phyloP scores from a whole-genome alignment of 2,797 vertebrate genomes.

The Rousettus madagascariensis region DNA sequence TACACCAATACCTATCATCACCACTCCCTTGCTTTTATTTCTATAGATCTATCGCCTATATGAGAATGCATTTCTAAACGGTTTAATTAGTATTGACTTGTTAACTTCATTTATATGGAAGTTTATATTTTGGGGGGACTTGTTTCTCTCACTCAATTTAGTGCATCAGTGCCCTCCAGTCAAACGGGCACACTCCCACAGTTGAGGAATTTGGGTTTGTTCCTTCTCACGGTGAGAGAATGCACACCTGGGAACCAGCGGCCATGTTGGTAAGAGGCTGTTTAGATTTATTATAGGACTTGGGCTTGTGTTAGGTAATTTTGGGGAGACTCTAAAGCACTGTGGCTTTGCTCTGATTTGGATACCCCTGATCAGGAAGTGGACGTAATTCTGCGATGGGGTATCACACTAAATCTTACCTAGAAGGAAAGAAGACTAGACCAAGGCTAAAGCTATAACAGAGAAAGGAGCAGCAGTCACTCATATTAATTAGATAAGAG shows the following conservation, averaged over 20 bases:
- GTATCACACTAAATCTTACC: background rate
- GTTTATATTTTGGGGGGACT: background rate
- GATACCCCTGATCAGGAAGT: background rate
- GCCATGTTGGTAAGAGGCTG: background rate
- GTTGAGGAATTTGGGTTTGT: background rate
- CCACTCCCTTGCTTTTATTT: background rate
- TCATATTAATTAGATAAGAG: background rate
- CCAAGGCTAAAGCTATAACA: background rate
- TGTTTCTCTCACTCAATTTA: background rate
- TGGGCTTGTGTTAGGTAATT: background rate
- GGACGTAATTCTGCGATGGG: background rate
- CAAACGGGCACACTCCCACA: background rate
- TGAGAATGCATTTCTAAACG: background rate
- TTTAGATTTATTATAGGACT: background rate
- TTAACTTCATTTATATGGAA: background rate
- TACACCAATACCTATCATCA: background rate
- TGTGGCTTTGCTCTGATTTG: background rate
- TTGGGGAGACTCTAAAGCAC: background rate
- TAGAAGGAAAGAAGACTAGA: background rate
- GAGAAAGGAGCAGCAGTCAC: background rate
- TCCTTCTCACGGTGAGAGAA: background rate
- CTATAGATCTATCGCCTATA: background rate
- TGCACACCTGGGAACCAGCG: accelerated
- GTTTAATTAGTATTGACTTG: background rate
- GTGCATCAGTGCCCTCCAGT: background rate